Conservation (phyloP, 2,888 invertebrate genomes). For the Sinotaia quadrata region DNA sequence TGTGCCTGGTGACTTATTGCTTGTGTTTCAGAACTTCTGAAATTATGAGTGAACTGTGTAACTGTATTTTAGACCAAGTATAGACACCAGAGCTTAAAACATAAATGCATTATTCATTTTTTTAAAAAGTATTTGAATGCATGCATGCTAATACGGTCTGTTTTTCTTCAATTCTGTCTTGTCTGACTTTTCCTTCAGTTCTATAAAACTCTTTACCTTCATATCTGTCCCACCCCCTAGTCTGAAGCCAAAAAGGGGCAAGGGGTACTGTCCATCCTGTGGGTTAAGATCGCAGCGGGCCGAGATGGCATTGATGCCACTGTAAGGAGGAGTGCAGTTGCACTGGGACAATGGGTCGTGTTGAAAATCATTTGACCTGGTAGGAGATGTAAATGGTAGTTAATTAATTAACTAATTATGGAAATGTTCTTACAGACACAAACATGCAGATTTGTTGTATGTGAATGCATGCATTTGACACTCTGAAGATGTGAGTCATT, state of each 20-base stretch:
- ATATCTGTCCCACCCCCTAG: slow-evolving; percentile 81
- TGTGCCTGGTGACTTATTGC: too few relatives aligned
- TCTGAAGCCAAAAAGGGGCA: slow-evolving; percentile 80
- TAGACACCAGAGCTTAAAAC: too few relatives aligned
- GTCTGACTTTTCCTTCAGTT: too few relatives aligned
- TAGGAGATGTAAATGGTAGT: not conserved
- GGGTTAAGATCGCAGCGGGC: slow-evolving; percentile 82
- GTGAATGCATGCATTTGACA: not conserved
- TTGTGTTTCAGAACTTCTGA: too few relatives aligned
- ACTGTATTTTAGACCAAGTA: too few relatives aligned
- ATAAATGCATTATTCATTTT: too few relatives aligned
- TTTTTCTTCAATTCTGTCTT: too few relatives aligned
- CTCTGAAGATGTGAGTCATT: too few relatives aligned
- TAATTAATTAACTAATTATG: not conserved
- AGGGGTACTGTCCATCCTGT: slow-evolving; percentile 80
- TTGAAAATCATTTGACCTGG: slow-evolving; percentile 80
- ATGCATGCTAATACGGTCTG: too few relatives aligned
- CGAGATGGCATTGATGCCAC: slow-evolving; percentile 81
- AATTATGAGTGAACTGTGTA: too few relatives aligned
- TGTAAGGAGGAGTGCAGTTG: slow-evolving; percentile 80
- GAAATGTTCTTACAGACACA: not conserved
- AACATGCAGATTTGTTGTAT: not conserved
- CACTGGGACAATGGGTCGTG: slow-evolving; percentile 81
- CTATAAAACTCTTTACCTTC: slow-evolving; percentile 77
- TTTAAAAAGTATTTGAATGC: too few relatives aligned